Base-by-base conservation (phyloP, 1,140 invertebrate species). In the Steinernema feltiae region DNA sequence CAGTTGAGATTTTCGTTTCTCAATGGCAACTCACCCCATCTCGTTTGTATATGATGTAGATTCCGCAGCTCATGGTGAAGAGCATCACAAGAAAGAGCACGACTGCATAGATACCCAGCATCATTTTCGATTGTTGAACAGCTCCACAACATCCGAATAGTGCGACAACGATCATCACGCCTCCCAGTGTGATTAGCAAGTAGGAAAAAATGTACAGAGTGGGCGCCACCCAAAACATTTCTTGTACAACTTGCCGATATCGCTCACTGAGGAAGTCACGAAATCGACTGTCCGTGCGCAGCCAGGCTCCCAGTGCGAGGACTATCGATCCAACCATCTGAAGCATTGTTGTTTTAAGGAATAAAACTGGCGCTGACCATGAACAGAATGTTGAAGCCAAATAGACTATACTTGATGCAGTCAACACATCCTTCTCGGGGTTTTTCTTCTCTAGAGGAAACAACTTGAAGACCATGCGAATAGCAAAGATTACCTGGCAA, bases 221-320 rank as follows among this genome's bases (percentile, higher is more conserved):
- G 0, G 84, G 85, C 0, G 84, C 84, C 69, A 86, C 79, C 84
- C 84, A 85, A 72, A 85, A 85, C 1, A 85, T 85, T 32, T 86
- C 85, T 48, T 85, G 69, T 12, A 85, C 84, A 18, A 78, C 85
- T 73, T 85, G 84, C 1, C 85, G 80, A 71, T 85, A 85, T 30
- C 84, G 77, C 35, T 85, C 84, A 75, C 85, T 86, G 7, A 85
- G 70, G 71, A 85, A 85, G 31, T 86, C 84, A 24, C 84, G 76
- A 72, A 85, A 85, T 53, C 85, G 76, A 63, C 83, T 85, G 79
- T 85, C 84, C 3, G 82, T 82, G 32, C 84, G 72, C 31, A 85
- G 72, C 85, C 85, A 85, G 35, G 78, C 70, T 17, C 84, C 84
- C 69, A 81, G 71, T 0, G 84, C 79, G 27, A 85, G 46, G n/a